A percentile compares a stretch with the other conserved stretches of the same genome.
Conservation (phyloP, 1,140 invertebrate genomes). For the Eueides isabella region DNA sequence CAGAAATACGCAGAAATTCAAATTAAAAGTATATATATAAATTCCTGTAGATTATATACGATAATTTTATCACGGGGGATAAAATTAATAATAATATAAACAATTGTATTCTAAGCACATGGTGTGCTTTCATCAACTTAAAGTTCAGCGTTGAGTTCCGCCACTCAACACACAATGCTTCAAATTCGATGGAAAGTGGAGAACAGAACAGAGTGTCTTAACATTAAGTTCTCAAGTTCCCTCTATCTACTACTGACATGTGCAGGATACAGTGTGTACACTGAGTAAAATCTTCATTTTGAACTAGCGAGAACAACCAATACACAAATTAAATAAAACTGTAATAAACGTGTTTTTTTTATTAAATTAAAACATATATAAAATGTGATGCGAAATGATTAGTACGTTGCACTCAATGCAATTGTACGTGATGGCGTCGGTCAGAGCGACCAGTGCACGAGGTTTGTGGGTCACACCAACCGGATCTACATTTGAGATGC, state of each 20-base stretch:
- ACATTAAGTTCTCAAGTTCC: neutral
- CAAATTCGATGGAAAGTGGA: neutral
- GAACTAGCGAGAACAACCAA: too few relatives aligned
- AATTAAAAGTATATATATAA: neutral
- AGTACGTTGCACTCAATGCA: slow-evolving; percentile 30
- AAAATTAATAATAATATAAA: too few relatives aligned
- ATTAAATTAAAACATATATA: neutral
- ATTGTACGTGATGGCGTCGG: slow-evolving; percentile 36
- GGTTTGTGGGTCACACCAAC: slow-evolving; percentile 69
- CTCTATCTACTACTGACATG: neutral
- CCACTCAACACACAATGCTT: neutral
- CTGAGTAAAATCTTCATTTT: too few relatives aligned
- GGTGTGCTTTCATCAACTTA: too few relatives aligned
- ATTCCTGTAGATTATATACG: too few relatives aligned
- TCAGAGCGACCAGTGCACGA: slow-evolving; percentile 49
- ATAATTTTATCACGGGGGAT: too few relatives aligned
- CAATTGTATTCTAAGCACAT: too few relatives aligned
- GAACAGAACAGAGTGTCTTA: neutral
- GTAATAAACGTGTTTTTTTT: neutral
- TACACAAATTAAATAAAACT: neutral
- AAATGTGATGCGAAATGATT: slow-evolving; percentile 10
- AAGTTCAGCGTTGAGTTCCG: neutral
- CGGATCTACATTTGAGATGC: slow-evolving; percentile 47
- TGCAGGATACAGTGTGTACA: too few relatives aligned
- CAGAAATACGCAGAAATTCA: neutral